These are phyloP conservation scores for Neolamprologus sp. DNA, from an alignment of 2,113 vertebrate genomes.

Conservation along the genomic window DNA sequence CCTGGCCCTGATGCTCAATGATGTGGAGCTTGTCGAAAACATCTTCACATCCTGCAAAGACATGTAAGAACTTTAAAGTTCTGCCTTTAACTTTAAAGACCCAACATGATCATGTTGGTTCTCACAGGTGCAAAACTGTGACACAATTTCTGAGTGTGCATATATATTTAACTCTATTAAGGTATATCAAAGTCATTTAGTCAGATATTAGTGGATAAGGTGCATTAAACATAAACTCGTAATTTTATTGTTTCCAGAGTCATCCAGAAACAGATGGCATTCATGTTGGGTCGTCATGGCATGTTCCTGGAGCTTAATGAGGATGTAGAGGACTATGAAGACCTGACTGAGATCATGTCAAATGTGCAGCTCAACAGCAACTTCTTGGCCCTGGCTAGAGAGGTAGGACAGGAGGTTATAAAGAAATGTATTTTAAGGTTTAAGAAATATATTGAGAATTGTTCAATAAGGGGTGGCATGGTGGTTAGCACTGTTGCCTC, in stretches of 20 bases:
- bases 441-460: not conserved
- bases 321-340: conserved; percentile 95
- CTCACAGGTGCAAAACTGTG: not conserved
- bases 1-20: conserved; percentile 93
- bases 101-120: not conserved
- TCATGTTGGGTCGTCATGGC: conserved; percentile 94
- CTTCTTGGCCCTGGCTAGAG: conserved; percentile 92
- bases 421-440: not conserved
- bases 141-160: not conserved
- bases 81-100: not conserved
- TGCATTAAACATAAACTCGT: not conserved
- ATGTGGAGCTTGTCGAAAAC: conserved; percentile 94
- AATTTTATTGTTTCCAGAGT: conserved; percentile 68
- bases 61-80: conserved; percentile 73
- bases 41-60: conserved; percentile 99
- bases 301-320: conserved; percentile 96
- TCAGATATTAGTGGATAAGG: not conserved
- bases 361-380: conserved; percentile 99
- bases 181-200: not conserved
- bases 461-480: fast-evolving
- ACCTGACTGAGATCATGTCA: conserved; percentile 98
- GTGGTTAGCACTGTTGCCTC: not conserved
- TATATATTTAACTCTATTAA: not conserved
- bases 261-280: conserved; percentile 97
- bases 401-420: conserved; percentile 67